A percentile compares a stretch with the other conserved stretches of the same genome.
Conservation (phyloP, 2,797 vertebrate species). For the Tenualosa thibaudeaui region DNA sequence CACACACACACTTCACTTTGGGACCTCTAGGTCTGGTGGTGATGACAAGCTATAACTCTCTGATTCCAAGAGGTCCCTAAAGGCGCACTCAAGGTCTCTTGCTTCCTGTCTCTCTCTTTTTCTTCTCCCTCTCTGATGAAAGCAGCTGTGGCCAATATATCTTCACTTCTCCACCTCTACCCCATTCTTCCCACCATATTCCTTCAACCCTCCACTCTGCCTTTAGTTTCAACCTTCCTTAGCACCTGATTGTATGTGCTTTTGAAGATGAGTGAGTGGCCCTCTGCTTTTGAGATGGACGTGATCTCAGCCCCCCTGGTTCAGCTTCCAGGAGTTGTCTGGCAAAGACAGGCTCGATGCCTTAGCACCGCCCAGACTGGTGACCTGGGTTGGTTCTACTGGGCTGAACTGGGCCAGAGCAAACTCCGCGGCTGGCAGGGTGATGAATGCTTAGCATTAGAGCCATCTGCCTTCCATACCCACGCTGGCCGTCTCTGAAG, state of each 20-base stretch:
- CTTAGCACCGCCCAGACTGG: neutral
- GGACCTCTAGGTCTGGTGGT: conserved; percentile 49
- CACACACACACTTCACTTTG: conserved; percentile 27
- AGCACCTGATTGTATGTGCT: neutral
- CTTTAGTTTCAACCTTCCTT: neutral
- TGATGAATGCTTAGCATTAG: conserved; percentile 66
- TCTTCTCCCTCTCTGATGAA: neutral
- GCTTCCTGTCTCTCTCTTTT: neutral
- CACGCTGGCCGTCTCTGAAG: conserved; percentile 40
- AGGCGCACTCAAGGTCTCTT: conserved; percentile 56
- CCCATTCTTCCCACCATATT: neutral
- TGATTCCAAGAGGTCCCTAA: conserved; percentile 55
- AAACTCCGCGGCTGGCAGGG: conserved; percentile 51
- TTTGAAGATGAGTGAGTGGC: neutral
- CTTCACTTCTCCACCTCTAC: neutral
- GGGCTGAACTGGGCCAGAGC: neutral
- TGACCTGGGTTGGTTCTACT: neutral
- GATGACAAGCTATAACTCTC: conserved; percentile 59
- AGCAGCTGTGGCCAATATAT: neutral
- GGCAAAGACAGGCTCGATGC: neutral
- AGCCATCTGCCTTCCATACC: conserved; percentile 49
- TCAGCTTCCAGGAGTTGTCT: neutral
- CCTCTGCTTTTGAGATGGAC: neutral
- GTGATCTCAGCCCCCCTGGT: neutral
- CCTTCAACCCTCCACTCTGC: neutral